Conservation (phyloP, 1,140 invertebrate species). For the Parasteatoda tepidariorum region DNA sequence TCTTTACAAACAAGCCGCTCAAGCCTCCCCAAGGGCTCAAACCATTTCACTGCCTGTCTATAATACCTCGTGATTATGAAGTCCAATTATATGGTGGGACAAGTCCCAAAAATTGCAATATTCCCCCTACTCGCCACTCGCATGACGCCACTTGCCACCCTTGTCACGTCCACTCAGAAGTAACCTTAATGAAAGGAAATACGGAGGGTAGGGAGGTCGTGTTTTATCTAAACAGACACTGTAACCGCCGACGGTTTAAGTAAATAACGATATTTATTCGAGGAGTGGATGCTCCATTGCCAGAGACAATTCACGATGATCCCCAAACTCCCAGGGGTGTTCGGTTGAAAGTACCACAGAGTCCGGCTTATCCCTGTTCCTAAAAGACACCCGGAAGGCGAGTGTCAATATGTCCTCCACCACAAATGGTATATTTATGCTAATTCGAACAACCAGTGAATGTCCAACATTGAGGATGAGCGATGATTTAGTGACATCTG, state of each 20-base stretch:
- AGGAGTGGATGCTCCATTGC: not conserved
- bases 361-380: not conserved
- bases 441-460: not conserved
- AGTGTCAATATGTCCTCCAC: constrained; percentile 38
- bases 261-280: constrained; percentile 46
- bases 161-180: constrained; percentile 3
- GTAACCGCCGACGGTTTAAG: constrained; percentile 24
- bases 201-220: not conserved
- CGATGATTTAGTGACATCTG: no score
- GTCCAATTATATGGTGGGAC: constrained; percentile 5
- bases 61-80: constrained; percentile 40
- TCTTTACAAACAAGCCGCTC: no score
- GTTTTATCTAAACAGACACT: constrained; percentile 41
- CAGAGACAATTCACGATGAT: not conserved
- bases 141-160: not conserved
- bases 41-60: not conserved
- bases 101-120: not conserved
- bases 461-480: not conserved
- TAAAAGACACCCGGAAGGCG: not conserved
- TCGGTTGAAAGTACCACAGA: not conserved
- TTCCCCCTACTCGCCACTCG: not conserved
- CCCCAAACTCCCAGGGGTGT: not conserved
- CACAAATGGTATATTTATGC: constrained; percentile 38
- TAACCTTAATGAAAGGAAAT: not conserved
- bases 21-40: not conserved